Conservation (phyloP, 2,113 vertebrate genomes). For the Percopsis transmontana region DNA sequence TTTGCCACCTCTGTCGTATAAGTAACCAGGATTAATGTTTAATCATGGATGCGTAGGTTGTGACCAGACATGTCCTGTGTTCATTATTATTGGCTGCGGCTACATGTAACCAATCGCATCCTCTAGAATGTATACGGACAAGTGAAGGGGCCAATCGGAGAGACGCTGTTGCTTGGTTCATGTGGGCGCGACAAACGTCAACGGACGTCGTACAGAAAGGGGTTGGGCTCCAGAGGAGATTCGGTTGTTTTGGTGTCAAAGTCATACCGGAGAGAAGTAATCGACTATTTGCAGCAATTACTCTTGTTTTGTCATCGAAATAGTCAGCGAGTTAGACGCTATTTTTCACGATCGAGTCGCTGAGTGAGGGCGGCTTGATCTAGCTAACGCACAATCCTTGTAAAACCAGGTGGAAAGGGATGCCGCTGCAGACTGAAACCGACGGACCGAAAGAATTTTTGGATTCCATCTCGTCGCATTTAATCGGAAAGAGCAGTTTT, state of each 20-base stretch:
- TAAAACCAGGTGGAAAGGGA: conserved; percentile 70
- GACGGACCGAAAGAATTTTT: conserved; percentile 62
- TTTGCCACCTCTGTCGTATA: too few relatives aligned
- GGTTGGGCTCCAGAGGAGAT: conserved; percentile 24
- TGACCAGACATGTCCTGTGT: too few relatives aligned
- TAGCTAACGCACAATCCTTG: conserved; percentile 22
- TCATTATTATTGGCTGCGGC: too few relatives aligned
- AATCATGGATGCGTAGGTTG: too few relatives aligned
- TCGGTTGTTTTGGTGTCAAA: conserved; percentile 48
- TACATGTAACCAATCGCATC: conserved; percentile 43
- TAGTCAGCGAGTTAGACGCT: conserved; percentile 22
- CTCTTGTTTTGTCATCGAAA: not conserved
- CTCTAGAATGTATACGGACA: not conserved
- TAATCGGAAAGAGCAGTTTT: conserved; percentile 72
- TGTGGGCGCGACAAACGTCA: conserved; percentile 10
- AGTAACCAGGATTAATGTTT: too few relatives aligned
- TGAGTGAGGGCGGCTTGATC: conserved; percentile 70
- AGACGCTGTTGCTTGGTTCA: not conserved
- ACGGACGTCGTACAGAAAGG: conserved; percentile 30
- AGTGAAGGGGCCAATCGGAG: conserved; percentile 36
- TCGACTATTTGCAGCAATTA: conserved; percentile 14
- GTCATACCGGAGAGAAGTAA: not conserved
- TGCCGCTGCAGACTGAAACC: conserved; percentile 76
- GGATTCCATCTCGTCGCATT: conserved; percentile 73
- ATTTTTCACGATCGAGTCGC: conserved; percentile 68